Conservation (phyloP, 2,888 invertebrate species). For the Lissonota sp. region DNA sequence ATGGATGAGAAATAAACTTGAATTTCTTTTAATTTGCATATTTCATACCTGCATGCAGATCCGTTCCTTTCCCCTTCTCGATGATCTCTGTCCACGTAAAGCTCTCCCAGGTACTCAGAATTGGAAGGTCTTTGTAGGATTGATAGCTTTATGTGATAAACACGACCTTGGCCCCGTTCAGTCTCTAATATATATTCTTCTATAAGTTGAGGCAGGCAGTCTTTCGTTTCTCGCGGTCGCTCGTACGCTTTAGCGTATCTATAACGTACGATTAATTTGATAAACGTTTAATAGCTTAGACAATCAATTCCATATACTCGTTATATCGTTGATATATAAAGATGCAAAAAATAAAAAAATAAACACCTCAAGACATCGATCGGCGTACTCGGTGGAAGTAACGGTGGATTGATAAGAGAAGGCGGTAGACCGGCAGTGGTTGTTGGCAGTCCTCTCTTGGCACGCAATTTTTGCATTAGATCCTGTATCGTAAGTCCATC, state of each 20-base stretch:
- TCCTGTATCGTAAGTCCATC: constrained; percentile 92
- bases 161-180: constrained; percentile 89
- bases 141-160: constrained; percentile 94
- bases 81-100: constrained; percentile 95
- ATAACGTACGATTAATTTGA: constrained; percentile 1
- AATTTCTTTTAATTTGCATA: background rate
- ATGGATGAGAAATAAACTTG: background rate
- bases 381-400: constrained; percentile 80
- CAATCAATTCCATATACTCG: background rate
- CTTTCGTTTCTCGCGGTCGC: constrained; percentile 87
- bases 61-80: constrained; percentile 91
- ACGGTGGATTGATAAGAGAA: constrained; percentile 79
- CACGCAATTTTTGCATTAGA: constrained; percentile 84
- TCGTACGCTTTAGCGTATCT: constrained; percentile 86
- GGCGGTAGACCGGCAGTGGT: constrained; percentile 81
- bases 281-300: background rate
- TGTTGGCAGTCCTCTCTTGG: constrained; percentile 79
- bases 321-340: background rate
- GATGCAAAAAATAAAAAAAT: constrained; percentile 8
- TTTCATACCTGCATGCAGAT: constrained; percentile 89
- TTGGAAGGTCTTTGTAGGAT: constrained; percentile 94
- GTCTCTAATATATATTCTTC: constrained; percentile 96
- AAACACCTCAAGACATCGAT: constrained; percentile 80
- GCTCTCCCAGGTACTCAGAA: constrained; percentile 94
- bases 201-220: constrained; percentile 92